Evolutionary conservation across 2,888 invertebrate species (phyloP), one percentile per base, ranked within the genome.

Genomic region (Druceiella hillmani): DNA sequence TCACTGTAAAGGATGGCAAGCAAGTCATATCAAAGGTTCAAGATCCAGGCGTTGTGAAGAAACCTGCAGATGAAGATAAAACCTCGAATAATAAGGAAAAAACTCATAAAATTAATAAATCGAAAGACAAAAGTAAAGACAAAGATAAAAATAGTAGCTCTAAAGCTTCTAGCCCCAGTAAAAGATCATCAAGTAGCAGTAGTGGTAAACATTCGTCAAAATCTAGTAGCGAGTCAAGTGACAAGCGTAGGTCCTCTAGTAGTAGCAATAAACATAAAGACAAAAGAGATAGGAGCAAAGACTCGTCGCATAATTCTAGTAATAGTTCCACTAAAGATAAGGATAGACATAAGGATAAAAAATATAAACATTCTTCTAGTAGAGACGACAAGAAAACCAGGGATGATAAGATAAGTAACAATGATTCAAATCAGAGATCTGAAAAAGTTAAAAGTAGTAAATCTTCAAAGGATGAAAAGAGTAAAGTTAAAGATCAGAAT

Each of bases 1-100:
- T 84, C 50, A 75, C 79, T 20, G 67, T 83, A 41, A 81, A 81
- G 55, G 84, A 85, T 64, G 83, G 82, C 10, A 83, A 83, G 61
- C 80, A 83, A 59, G 71, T 80, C 30, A 64, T 84, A 52, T 75
- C 79, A 4, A 76, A 79, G 62, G 67, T 79, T 44, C 72, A 65
- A 46, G 66, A 66, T 41, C 56, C 42, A 51, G 46, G n/a, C 12
- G 14, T 11, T 43, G 62, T 60, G 45, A 55, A 46, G 46, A 61
- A 62, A 51, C 54, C 55, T 40, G 57, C 56, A 24, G 62, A 62
- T 49, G 58, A 52, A 37, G 47, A 45, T 25, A 50, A 56, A 33
- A 43, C 50, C 36, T 56, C 53, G 22, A n/a, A n/a, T n/a, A 61
- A 61, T 46, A 59, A 62, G 35, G 56, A 57, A 26, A 64, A 60